Base-by-base conservation (phyloP, 2,888 invertebrate genomes). In the Hesperia comma region DNA sequence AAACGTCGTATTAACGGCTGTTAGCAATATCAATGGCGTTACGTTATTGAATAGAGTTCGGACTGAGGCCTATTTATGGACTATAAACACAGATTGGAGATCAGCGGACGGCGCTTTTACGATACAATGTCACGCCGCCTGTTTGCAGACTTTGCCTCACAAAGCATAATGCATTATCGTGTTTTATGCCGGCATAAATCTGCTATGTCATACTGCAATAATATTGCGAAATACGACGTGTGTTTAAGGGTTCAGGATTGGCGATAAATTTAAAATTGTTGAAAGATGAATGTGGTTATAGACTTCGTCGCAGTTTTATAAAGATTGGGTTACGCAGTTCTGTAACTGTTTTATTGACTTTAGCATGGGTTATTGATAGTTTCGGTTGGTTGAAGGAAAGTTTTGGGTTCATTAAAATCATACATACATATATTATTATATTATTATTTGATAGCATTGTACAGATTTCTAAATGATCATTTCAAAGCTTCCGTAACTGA, bases 31-130 rank as follows among this genome's bases (percentile, higher is more conserved):
- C 84, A 86, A 87, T 57, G 49, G 63, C 15, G 75, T 78, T 81
- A 83, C 82, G 82, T 88, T 85, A 90, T 88, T 89, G 88, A 88
- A 89, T 87, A 79, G 81, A 77, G 71, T 61, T 69, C 69, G 78
- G 83, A 83, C 88, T 88, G 90, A 85, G 75, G 83, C 75, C 86
- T 72, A 84, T 84, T 90, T 88, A 91, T 85, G 75, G 83, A 76
- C 86, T 72, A 85, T 92, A 90, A 92, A 91, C 81, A 75, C 80
- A 84, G 90, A 92, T 91, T 91, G 87, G 87, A 88, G 91, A 91
- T 90, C 90, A 84, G 81, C 81, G 85, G 88, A 86, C 85, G 85
- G 82, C 82, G 78, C 72, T 86, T 91, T 91, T 91, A 92, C 84
- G 91, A 90, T 86, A 84, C 88, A 91, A 92, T 92, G 87, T 88